Percentiles rank a stretch among this genome's conserved stretches.
Conservation (phyloP, 2,113 vertebrate species). For the Amazona vittata region DNA sequence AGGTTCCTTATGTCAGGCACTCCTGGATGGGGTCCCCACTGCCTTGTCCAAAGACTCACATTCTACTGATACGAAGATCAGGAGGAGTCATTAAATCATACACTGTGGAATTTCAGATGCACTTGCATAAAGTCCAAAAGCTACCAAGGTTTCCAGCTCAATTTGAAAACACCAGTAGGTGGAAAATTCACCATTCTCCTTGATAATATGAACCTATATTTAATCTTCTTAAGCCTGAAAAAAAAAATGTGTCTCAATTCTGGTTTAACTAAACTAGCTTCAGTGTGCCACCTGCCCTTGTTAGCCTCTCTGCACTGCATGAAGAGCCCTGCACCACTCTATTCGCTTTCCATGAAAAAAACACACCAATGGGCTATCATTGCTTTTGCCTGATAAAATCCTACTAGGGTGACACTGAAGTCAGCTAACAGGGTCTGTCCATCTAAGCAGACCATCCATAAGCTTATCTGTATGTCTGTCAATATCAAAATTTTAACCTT, state of each 20-base stretch:
- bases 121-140: background rate
- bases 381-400: background rate
- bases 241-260: background rate
- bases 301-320: background rate
- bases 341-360: background rate
- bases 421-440: background rate
- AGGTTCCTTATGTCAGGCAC: fast-evolving
- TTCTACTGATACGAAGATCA: background rate
- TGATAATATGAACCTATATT: background rate
- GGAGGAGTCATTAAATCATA: background rate
- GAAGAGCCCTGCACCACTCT: background rate
- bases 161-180: background rate
- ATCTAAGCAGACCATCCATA: background rate
- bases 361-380: fast-evolving
- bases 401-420: background rate
- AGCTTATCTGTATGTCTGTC: background rate
- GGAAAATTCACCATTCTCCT: background rate
- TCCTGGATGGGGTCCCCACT: background rate
- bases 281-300: background rate
- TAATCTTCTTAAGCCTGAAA: background rate
- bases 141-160: background rate
- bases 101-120: background rate
- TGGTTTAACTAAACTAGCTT: background rate
- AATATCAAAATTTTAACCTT: background rate
- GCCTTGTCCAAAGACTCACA: background rate